phyloP scores from a whole-genome alignment of 1,140 invertebrate species.

The Anthonomus grandis region DNA sequence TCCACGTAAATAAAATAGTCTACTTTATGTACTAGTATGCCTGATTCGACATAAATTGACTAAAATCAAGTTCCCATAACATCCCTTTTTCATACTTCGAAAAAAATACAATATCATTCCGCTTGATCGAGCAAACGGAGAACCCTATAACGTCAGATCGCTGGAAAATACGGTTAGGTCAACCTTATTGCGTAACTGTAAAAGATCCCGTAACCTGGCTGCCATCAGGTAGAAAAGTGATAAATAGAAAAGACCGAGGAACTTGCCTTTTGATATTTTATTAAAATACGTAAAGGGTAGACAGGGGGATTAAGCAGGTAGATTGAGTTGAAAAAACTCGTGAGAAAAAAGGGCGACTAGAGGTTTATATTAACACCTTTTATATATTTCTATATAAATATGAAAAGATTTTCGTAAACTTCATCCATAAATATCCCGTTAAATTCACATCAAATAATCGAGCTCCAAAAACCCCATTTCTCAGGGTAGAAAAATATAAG shows the following conservation, averaged over 20 bases:
- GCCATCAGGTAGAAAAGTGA: constrained; percentile 19
- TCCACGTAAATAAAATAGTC: too few species aligned
- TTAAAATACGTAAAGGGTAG: constrained; percentile 7
- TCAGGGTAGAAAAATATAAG: constrained; percentile 24
- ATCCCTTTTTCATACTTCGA: too few species aligned
- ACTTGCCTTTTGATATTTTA: constrained; percentile 18
- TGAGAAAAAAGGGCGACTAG: constrained; percentile 10
- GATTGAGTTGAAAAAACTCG: constrained; percentile 6
- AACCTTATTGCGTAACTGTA: constrained; percentile 5
- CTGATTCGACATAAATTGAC: too few species aligned
- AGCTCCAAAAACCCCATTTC: constrained; percentile 16
- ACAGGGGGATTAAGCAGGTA: constrained; percentile 14
- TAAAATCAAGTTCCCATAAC: too few species aligned
- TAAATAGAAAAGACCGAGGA: constrained; percentile 13
- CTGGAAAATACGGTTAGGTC: constrained; percentile 23
- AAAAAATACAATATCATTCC: too few species aligned
- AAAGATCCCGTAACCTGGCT: constrained; percentile 4
- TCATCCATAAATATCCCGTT: constrained; percentile 15
- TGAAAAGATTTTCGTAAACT: neutral
- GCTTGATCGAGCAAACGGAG: too few species aligned
- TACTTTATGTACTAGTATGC: too few species aligned
- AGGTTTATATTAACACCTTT: neutral
- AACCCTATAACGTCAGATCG: too few species aligned
- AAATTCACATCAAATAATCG: constrained; percentile 22
- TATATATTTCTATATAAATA: neutral